phyloP scores from a whole-genome alignment of 1,140 invertebrate genomes.

The Solenopsis fugax region DNA sequence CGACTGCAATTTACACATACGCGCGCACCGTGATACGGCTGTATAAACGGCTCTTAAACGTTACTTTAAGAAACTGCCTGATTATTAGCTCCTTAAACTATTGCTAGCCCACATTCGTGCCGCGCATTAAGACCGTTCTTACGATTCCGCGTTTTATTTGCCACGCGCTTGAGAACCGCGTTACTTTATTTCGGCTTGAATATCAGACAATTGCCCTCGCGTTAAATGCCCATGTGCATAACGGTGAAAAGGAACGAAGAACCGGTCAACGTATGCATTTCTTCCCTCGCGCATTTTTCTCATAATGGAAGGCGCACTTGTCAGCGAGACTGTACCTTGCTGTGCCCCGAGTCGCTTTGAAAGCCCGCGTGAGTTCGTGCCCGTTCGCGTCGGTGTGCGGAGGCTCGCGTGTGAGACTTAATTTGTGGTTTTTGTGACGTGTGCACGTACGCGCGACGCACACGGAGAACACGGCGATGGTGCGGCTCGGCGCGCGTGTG shows the following conservation, averaged over 20 bases:
- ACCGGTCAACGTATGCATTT: constrained; percentile 11
- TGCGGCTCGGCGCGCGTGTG: constrained; percentile 59
- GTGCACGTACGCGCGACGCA: constrained; percentile 25
- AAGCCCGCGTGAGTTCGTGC: constrained; percentile 47
- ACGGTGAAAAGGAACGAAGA: background rate
- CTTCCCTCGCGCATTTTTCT: constrained; percentile 4
- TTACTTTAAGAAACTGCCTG: background rate
- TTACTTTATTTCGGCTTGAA: background rate
- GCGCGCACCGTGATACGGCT: background rate
- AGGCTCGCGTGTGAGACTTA: constrained; percentile 66
- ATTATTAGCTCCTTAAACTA: background rate
- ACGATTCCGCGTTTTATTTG: background rate
- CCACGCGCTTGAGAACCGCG: background rate
- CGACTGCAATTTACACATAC: background rate
- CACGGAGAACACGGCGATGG: constrained; percentile 10
- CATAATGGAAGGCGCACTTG: constrained; percentile 47
- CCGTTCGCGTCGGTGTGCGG: constrained; percentile 47
- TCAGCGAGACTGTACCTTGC: constrained; percentile 70
- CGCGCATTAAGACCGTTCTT: background rate
- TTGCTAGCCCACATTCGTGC: background rate
- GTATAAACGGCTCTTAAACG: background rate
- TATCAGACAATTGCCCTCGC: background rate
- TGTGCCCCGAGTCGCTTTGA: constrained; percentile 53
- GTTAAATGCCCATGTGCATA: constrained; percentile 15
- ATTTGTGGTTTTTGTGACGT: constrained; percentile 72